A percentile compares a stretch with the other conserved stretches of the same genome.
phyloP scores from a whole-genome alignment of 2,797 vertebrate genomes.

The Acanthiza pusilla region DNA sequence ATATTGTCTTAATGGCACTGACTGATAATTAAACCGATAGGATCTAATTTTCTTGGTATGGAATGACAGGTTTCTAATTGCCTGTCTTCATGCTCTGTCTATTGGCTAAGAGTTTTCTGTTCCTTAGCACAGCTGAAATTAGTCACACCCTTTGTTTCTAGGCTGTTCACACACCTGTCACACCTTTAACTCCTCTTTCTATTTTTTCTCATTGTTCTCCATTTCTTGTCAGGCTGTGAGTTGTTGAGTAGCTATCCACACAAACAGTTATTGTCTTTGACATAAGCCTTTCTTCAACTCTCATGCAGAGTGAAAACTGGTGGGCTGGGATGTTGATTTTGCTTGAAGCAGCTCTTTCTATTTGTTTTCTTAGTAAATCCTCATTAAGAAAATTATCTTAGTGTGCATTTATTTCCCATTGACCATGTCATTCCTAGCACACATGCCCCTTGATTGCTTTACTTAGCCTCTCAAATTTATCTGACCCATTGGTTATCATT shows the following conservation, averaged over 20 bases:
- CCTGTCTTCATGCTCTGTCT: slow-evolving; percentile 5
- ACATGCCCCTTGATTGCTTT: background rate
- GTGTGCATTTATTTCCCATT: background rate
- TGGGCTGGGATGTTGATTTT: background rate
- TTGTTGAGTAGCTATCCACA: background rate
- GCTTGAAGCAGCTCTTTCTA: background rate
- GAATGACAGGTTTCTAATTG: slow-evolving; percentile 52
- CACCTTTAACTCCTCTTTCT: background rate
- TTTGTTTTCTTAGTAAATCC: slow-evolving; percentile 1
- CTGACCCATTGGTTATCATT: background rate
- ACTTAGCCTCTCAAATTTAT: background rate
- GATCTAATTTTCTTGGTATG: slow-evolving; percentile 50
- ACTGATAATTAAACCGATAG: slow-evolving; percentile 53
- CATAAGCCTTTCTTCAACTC: background rate
- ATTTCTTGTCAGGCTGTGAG: background rate
- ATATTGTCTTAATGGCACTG: slow-evolving; percentile 37
- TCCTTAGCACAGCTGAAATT: background rate
- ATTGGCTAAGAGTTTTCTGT: background rate
- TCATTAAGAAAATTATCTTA: background rate
- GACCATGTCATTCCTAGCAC: background rate
- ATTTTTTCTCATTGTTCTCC: background rate
- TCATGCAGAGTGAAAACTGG: background rate
- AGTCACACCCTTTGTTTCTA: background rate
- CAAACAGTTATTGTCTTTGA: background rate
- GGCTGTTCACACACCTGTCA: background rate